A percentile compares a stretch with the other conserved stretches of the same genome.
phyloP scores from a whole-genome alignment of 2,888 invertebrate genomes.

The Germaria angustata region DNA sequence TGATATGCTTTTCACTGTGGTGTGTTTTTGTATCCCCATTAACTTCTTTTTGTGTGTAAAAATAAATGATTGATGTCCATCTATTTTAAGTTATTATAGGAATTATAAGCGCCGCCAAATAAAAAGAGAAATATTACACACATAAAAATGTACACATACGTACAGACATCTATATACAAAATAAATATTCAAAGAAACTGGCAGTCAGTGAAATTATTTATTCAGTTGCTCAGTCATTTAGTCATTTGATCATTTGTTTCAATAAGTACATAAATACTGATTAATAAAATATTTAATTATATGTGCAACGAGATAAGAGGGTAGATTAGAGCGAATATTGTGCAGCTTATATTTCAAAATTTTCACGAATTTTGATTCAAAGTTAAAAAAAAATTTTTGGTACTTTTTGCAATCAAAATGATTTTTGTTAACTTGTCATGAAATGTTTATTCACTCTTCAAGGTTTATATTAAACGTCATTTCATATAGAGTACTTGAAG shows the following conservation, averaged over 20 bases:
- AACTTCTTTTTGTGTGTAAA: not conserved
- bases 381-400: too few relatives aligned
- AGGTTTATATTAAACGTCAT: too few relatives aligned
- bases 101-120: slow-evolving; percentile 44
- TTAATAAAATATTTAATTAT: not conserved
- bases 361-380: too few relatives aligned
- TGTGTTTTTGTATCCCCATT: not conserved
- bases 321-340: too few relatives aligned
- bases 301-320: too few relatives aligned
- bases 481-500: too few relatives aligned
- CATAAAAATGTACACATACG: too few relatives aligned
- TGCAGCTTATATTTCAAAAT: too few relatives aligned
- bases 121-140: not conserved
- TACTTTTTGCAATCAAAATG: too few relatives aligned
- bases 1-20: not conserved
- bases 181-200: not conserved
- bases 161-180: not conserved
- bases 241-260: slow-evolving; percentile 24
- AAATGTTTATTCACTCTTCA: too few relatives aligned
- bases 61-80: slow-evolving; percentile 60
- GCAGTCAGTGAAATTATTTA: not conserved
- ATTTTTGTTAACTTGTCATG: too few relatives aligned
- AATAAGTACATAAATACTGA: slow-evolving; percentile 5
- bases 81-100: slow-evolving; percentile 43
- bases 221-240: not conserved